A percentile compares a stretch with the other conserved stretches of the same genome.
phyloP scores from a whole-genome alignment of 2,888 invertebrate genomes.

The Drosophila prolongata region DNA sequence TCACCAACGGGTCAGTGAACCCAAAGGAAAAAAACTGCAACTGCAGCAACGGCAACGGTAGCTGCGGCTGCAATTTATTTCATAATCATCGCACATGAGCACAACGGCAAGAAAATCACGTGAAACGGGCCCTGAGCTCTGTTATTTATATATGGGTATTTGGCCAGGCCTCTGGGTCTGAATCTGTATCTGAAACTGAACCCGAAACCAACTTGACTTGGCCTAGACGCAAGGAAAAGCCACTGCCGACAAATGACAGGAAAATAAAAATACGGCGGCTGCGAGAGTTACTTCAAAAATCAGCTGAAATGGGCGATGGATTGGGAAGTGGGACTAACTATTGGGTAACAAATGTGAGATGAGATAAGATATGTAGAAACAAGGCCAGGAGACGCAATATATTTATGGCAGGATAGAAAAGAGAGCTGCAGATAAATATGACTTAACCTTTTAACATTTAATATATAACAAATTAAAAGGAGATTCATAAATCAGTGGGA shows the following conservation, averaged over 20 bases:
- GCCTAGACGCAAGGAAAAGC: slow-evolving; percentile 39
- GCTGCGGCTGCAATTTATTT: slow-evolving; percentile 64
- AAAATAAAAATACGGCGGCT: slow-evolving; percentile 19
- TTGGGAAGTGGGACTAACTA: background rate
- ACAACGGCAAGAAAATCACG: slow-evolving; percentile 63
- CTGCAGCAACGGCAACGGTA: slow-evolving; percentile 59
- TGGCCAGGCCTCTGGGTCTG: slow-evolving; percentile 44
- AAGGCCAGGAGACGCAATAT: background rate
- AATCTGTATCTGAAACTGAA: slow-evolving; percentile 3
- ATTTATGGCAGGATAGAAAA: background rate
- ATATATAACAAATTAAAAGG: too few species aligned
- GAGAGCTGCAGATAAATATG: background rate
- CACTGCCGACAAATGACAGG: slow-evolving; percentile 37
- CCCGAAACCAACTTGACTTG: slow-evolving; percentile 33
- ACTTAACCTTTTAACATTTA: background rate
- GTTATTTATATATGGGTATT: slow-evolving; percentile 49
- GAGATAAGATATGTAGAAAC: background rate
- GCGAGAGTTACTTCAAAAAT: slow-evolving; percentile 18
- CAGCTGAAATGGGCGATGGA: too few species aligned
- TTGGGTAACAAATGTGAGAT: slow-evolving; percentile 14
- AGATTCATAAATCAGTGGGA: too few species aligned
- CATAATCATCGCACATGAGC: slow-evolving; percentile 72
- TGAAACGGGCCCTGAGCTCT: slow-evolving; percentile 64
- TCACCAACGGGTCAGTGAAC: slow-evolving; percentile 65
- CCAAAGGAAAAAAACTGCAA: slow-evolving; percentile 55